Conservation (phyloP, 1,140 invertebrate genomes). For the Drosophila varians region DNA sequence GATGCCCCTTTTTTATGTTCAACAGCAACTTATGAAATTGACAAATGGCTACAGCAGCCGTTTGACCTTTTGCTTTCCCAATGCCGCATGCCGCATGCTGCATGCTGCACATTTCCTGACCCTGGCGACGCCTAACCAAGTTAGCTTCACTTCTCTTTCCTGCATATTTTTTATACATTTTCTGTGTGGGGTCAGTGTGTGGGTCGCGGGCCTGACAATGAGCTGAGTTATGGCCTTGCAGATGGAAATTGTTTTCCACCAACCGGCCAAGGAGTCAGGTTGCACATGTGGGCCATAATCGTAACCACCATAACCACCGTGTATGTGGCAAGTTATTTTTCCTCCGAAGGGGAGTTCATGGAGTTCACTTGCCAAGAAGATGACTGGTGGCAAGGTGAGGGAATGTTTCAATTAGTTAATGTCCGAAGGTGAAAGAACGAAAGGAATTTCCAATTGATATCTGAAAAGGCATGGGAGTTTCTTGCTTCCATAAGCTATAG, state of each 20-base stretch:
- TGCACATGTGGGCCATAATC: slow-evolving; percentile 47
- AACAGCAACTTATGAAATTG: slow-evolving; percentile 68
- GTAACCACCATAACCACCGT: slow-evolving; percentile 29
- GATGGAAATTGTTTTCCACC: slow-evolving; percentile 74
- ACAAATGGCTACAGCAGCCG: slow-evolving; percentile 74
- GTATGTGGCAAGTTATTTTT: slow-evolving; percentile 39
- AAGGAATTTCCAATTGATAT: background rate
- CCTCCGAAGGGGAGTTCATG: slow-evolving; percentile 37
- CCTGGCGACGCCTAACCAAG: slow-evolving; percentile 63
- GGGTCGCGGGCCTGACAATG: slow-evolving; percentile 71
- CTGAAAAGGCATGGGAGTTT: slow-evolving; percentile 1
- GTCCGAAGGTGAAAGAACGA: slow-evolving; percentile 4
- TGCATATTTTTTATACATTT: slow-evolving; percentile 12
- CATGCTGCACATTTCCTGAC: slow-evolving; percentile 49
- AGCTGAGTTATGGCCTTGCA: slow-evolving; percentile 73
- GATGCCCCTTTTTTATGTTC: background rate
- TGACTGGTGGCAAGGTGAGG: slow-evolving; percentile 41
- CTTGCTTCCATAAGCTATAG: background rate
- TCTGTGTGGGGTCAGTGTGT: slow-evolving; percentile 63
- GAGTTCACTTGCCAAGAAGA: slow-evolving; percentile 34
- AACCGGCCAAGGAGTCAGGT: slow-evolving; percentile 46
- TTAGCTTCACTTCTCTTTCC: slow-evolving; percentile 25
- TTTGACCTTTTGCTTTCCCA: slow-evolving; percentile 49
- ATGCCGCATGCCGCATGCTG: slow-evolving; percentile 19
- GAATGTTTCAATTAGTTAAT: slow-evolving; percentile 57